phyloP scores from a whole-genome alignment of 2,797 vertebrate genomes.

The Furcifer pardalis region DNA sequence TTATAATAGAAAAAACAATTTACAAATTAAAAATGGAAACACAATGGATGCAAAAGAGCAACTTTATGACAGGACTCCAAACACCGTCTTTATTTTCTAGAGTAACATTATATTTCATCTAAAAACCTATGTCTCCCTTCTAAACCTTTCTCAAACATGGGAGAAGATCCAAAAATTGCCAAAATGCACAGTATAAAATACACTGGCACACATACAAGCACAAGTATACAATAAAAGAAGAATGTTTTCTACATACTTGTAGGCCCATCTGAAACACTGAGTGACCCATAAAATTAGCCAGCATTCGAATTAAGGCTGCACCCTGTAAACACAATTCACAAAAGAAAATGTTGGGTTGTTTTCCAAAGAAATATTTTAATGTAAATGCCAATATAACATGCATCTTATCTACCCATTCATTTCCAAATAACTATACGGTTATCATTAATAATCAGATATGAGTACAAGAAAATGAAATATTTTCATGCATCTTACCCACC shows the following conservation, averaged over 20 bases:
- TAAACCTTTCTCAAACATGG: slow-evolving; percentile 32
- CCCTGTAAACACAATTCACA: slow-evolving; percentile 79
- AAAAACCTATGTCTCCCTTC: slow-evolving; percentile 11
- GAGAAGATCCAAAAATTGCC: slow-evolving; percentile 40
- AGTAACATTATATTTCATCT: neutral
- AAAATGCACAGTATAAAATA: slow-evolving; percentile 30
- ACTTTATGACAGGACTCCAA: neutral
- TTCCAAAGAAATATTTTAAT: neutral
- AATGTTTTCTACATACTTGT: slow-evolving; percentile 86
- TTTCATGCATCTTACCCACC: neutral
- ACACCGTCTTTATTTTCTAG: slow-evolving; percentile 15
- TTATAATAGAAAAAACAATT: too few relatives aligned
- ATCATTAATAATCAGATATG: slow-evolving; percentile 1
- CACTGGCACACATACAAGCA: slow-evolving; percentile 18
- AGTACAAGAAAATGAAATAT: neutral
- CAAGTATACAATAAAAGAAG: slow-evolving; percentile 34
- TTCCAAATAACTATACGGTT: slow-evolving; percentile 12
- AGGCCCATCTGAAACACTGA: slow-evolving; percentile 93
- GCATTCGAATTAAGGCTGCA: slow-evolving; percentile 96
- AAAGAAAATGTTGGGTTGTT: slow-evolving; percentile 30
- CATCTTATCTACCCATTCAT: slow-evolving; percentile 14
- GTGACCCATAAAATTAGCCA: slow-evolving; percentile 97
- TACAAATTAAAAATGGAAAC: slow-evolving; percentile 14
- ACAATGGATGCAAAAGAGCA: slow-evolving; percentile 40
- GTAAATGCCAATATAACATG: slow-evolving; percentile 13